These are phyloP conservation scores for Nephila pilipes DNA, from an alignment of 1,140 invertebrate species.

Conservation along the genomic window DNA sequence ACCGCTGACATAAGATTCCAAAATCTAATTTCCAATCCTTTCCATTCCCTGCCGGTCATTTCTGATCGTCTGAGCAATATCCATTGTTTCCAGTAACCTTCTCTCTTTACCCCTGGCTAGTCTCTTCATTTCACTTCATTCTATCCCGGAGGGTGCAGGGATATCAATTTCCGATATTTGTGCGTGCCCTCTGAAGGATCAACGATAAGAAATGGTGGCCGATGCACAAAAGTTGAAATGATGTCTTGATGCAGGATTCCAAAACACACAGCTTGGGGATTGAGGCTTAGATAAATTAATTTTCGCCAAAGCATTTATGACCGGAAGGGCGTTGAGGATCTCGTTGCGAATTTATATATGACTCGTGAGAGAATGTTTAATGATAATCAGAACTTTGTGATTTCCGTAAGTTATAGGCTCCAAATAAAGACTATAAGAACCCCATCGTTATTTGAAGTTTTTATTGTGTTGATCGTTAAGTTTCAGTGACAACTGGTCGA, in stretches of 20 bases:
- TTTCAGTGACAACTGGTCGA: too few species aligned
- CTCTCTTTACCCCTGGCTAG: not conserved
- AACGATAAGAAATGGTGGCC: not conserved
- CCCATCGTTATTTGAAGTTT: too few species aligned
- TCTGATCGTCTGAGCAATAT: not conserved
- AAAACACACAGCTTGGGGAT: not conserved
- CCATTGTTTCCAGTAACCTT: not conserved
- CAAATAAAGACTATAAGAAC: too few species aligned
- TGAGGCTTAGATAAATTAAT: not conserved
- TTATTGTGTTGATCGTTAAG: too few species aligned
- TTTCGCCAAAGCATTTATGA: conserved; percentile 1
- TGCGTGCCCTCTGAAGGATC: not conserved
- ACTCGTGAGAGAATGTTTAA: not conserved
- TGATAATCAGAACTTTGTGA: too few species aligned
- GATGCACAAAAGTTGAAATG: not conserved
- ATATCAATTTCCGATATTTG: conserved; percentile 35
- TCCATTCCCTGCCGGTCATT: not conserved
- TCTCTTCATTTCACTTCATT: not conserved
- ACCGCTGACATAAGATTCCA: not conserved
- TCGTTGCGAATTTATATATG: not conserved
- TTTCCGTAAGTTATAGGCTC: too few species aligned
- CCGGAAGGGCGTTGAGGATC: not conserved
- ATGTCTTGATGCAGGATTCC: not conserved
- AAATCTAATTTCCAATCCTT: not conserved
- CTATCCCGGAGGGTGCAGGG: not conserved